Evolutionary conservation across 2,113 vertebrate species (phyloP).

Genomic region (Amblyornis subalaris): DNA sequence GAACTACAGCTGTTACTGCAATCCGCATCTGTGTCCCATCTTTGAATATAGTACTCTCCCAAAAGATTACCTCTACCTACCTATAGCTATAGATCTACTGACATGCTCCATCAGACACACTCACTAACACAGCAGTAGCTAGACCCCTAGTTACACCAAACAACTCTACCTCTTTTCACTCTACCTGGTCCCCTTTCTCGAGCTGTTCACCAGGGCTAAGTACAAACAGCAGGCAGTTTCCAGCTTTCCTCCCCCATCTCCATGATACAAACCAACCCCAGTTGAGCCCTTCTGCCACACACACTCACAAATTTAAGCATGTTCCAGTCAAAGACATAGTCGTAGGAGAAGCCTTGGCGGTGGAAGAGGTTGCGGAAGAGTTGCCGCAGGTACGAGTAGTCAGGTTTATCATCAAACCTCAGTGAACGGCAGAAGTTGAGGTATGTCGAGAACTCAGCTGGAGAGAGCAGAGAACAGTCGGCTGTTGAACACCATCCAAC

Average conservation of each 20-base stretch:
- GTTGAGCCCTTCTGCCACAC: neutral
- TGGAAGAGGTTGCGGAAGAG: conserved; percentile 98
- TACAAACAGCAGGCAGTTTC: neutral
- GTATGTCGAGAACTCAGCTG: conserved; percentile 96
- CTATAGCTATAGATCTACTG: neutral
- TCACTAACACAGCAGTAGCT: neutral
- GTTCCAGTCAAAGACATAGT: conserved; percentile 98
- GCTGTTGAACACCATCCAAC: neutral
- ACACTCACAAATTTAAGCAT: conserved; percentile 98
- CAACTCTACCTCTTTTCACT: neutral
- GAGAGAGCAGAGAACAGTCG: neutral
- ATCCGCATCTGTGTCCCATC: neutral
- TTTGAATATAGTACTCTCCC: neutral
- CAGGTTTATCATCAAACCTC: conserved; percentile 96
- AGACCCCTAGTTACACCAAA: neutral
- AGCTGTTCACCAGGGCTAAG: neutral
- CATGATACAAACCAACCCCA: neutral
- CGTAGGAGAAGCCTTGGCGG: conserved; percentile 94
- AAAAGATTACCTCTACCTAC: neutral
- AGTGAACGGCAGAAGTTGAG: conserved; percentile 97
- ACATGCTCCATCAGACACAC: neutral
- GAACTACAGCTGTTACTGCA: neutral
- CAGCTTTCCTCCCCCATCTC: neutral
- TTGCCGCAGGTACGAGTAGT: conserved; percentile 95
- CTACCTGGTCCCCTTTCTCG: neutral